Evolutionary conservation across 2,888 invertebrate species (phyloP), one percentile per base, ranked within the genome.

Genomic region (Eurytoma adleriae): DNA sequence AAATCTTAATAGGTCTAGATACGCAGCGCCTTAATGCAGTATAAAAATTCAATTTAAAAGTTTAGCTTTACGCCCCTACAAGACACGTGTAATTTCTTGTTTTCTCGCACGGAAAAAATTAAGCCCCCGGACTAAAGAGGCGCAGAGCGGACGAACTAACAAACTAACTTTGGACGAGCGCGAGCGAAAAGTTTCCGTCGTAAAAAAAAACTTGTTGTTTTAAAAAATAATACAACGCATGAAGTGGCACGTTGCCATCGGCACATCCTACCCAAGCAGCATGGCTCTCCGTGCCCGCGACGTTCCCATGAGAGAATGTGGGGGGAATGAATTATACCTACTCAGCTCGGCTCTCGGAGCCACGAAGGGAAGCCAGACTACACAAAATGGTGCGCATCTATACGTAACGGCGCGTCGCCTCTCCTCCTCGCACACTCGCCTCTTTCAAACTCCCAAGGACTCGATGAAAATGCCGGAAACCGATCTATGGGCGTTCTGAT

Each of bases 241-340:
- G 30, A 70, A 64, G 74, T 69, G 68, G 56, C 13, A 48, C n/a
- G 20, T 48, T 71, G 82, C 82, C 79, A 82, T 83, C 76, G 82
- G 83, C 77, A 80, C 67, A 71, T 68, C 80, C 74, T 59, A 77
- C 61, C 40, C 40, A 56, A 80, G 75, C 16, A 52, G 24, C 56
- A 77, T 83, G 83, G 84, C 84, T 85, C 86, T 85, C 87, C 87
- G 85, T 40, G 40, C n/a, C 30, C n/a, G 48, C 64, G 54, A 79
- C n/a, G 80, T 76, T 71, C 79, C 75, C 75, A 59, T 54, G 71
- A 72, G 78, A 66, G 13, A 48, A 50, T 27, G 69, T 59, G n/a
- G 13, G 83, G 84, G 84, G 86, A 87, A 88, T 88, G 88, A 89
- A 89, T 89, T 88, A 89, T 87, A 87, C 30, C 14, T 87, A 62